These are phyloP conservation scores for Bucco capensis DNA, from an alignment of 2,113 vertebrate genomes.

Conservation along the genomic window DNA sequence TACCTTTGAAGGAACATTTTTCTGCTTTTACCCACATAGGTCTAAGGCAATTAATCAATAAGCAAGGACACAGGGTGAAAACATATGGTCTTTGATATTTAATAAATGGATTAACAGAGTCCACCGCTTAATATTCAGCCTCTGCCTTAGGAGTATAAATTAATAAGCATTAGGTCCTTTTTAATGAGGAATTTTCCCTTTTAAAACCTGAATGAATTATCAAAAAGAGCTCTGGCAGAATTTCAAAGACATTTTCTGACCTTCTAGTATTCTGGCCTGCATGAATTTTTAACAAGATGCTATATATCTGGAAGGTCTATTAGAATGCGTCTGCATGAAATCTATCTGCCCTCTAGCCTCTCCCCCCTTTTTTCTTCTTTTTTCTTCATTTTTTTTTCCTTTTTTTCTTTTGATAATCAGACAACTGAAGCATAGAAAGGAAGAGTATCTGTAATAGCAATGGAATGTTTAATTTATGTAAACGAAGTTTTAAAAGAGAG, in stretches of 20 bases:
- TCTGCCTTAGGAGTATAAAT: slow-evolving; percentile 72
- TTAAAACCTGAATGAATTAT: slow-evolving; percentile 79
- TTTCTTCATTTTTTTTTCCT: background rate
- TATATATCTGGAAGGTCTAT: slow-evolving; percentile 71
- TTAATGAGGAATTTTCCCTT: slow-evolving; percentile 78
- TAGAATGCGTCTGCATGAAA: slow-evolving; percentile 66
- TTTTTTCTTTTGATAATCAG: background rate
- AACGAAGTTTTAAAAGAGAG: slow-evolving; percentile 40
- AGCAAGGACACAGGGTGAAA: slow-evolving; percentile 64
- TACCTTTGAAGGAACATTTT: background rate
- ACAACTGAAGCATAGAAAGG: slow-evolving; percentile 46
- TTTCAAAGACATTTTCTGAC: slow-evolving; percentile 84
- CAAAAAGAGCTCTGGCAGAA: slow-evolving; percentile 74
- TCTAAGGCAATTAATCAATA: slow-evolving; percentile 70
- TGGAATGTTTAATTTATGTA: slow-evolving; percentile 52
- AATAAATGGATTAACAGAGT: slow-evolving; percentile 75
- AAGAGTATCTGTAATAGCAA: slow-evolving; percentile 39
- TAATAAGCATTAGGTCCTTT: slow-evolving; percentile 75
- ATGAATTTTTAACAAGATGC: slow-evolving; percentile 80
- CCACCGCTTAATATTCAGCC: slow-evolving; percentile 70
- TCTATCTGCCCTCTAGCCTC: slow-evolving; percentile 27
- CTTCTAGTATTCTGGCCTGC: slow-evolving; percentile 72
- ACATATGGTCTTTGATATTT: slow-evolving; percentile 76
- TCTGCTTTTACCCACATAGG: slow-evolving; percentile 37
- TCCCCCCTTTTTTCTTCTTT: background rate